A percentile compares a stretch with the other conserved stretches of the same genome.
phyloP scores from a whole-genome alignment of 2,888 invertebrate species.

The Drosophila borborema region DNA sequence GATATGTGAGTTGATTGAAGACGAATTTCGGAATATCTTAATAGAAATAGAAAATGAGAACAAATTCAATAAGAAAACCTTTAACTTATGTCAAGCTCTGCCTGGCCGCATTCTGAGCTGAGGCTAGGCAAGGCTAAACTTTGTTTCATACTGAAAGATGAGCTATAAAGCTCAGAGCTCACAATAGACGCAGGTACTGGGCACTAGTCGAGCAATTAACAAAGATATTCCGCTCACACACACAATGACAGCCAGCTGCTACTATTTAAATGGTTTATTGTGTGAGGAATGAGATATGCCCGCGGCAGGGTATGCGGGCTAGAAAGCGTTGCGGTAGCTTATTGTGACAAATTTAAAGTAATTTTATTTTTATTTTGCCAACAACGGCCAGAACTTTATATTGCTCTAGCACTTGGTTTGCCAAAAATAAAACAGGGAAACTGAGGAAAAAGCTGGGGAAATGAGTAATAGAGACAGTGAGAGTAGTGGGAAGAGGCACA shows the following conservation, averaged over 20 bases:
- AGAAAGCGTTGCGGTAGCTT: conserved; percentile 58
- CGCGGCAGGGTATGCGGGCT: conserved; percentile 18
- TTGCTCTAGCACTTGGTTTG: conserved; percentile 58
- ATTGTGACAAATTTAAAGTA: conserved; percentile 82
- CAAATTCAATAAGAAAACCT: not conserved
- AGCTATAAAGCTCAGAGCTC: not conserved
- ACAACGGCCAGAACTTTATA: conserved; percentile 63
- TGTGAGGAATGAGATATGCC: not conserved
- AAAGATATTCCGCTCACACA: not conserved
- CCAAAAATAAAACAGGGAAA: conserved; percentile 18
- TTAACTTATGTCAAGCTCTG: not conserved
- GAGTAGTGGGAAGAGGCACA: not conserved
- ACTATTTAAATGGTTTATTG: not conserved
- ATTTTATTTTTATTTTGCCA: conserved; percentile 78
- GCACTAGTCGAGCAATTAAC: not conserved
- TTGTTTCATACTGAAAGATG: not conserved
- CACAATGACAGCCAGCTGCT: not conserved
- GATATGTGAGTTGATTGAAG: no score
- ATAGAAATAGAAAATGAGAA: no score
- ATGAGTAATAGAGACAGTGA: conserved; percentile 2
- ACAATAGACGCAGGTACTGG: not conserved
- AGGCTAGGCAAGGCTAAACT: no score
- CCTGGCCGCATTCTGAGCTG: not conserved
- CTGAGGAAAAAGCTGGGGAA: conserved; percentile 19
- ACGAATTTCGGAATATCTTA: no score